phyloP scores from a whole-genome alignment of 2,113 vertebrate genomes.

The Axis porcinus region DNA sequence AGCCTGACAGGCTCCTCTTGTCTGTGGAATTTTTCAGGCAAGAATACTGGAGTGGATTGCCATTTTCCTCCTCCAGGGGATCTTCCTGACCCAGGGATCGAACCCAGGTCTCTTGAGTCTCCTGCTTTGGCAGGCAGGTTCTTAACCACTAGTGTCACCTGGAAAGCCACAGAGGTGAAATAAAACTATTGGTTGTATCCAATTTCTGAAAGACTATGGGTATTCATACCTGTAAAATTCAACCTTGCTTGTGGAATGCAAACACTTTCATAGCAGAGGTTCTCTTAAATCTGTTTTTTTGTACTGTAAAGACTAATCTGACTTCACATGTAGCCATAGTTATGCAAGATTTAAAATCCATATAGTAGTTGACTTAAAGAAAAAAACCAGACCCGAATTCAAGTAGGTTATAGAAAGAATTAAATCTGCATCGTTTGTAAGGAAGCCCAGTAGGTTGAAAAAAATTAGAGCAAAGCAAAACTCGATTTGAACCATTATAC shows the following conservation, averaged over 20 bases:
- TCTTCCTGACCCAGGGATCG: neutral
- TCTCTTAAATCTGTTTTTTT: neutral
- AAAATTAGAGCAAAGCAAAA: conserved; percentile 26
- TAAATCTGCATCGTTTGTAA: conserved; percentile 11
- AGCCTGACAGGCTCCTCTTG: neutral
- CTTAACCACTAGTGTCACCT: neutral
- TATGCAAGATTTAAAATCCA: neutral
- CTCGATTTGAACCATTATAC: neutral
- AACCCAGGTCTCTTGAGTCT: neutral
- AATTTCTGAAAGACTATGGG: neutral
- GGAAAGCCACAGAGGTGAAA: neutral
- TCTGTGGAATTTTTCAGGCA: neutral
- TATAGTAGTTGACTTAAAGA: neutral
- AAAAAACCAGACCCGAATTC: neutral
- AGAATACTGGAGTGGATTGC: neutral
- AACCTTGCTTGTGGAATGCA: neutral
- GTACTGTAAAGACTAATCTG: neutral
- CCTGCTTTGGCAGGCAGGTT: neutral
- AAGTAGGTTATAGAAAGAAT: neutral
- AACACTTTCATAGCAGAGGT: neutral
- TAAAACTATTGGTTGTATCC: neutral
- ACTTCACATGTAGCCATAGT: neutral
- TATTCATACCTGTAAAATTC: neutral
- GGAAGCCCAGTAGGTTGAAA: neutral
- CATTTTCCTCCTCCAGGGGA: neutral